Conservation (phyloP, 2,113 vertebrate species). For the Hylia prasina region DNA sequence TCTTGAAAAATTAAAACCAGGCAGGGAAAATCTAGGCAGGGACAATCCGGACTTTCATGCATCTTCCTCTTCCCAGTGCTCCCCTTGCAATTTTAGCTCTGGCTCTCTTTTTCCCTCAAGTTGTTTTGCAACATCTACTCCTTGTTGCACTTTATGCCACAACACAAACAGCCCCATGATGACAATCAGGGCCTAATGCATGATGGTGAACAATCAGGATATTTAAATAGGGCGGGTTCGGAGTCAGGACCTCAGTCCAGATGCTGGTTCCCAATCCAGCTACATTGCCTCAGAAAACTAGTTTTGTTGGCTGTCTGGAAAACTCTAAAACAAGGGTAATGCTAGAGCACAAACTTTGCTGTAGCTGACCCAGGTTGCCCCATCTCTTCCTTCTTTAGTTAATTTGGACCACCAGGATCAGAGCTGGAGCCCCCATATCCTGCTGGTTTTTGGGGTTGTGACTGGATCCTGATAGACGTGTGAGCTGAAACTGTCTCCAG, state of each 20-base stretch:
- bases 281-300: not conserved
- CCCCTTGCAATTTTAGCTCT: not conserved
- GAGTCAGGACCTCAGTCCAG: not conserved
- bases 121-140: not conserved
- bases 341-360: not conserved
- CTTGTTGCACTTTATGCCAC: not conserved
- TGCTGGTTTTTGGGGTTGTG: not conserved
- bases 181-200: accelerated
- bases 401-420: not conserved
- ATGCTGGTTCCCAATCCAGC: not conserved
- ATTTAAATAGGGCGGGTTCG: not conserved
- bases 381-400: not conserved
- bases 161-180: not conserved
- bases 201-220: not conserved
- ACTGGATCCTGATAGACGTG: not conserved
- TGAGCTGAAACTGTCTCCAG: not conserved
- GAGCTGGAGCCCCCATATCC: not conserved
- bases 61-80: not conserved
- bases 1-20: not conserved
- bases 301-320: not conserved
- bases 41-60: not conserved
- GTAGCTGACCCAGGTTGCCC: not conserved
- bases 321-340: not conserved
- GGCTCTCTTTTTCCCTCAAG: not conserved
- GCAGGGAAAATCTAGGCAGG: not conserved